Evolutionary conservation across 2,113 vertebrate species (phyloP).

Genomic region (Leucosticte australis): DNA sequence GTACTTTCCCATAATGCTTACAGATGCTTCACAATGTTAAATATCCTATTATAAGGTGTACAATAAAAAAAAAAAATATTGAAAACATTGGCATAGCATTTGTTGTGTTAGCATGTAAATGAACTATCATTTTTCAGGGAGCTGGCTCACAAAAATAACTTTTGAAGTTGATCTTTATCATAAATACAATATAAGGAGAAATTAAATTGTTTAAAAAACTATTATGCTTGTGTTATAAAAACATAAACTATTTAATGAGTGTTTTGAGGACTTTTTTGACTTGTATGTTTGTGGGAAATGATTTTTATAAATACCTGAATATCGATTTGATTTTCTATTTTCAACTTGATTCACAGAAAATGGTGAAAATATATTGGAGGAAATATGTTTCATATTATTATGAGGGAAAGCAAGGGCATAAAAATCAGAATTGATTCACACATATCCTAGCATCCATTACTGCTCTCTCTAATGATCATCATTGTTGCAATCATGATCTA

Average conservation of each 20-base stretch:
- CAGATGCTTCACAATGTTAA: background rate
- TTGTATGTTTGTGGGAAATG: background rate
- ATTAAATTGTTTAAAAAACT: background rate
- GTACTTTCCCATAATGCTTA: background rate
- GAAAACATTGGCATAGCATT: background rate
- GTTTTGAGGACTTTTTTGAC: background rate
- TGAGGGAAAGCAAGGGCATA: background rate
- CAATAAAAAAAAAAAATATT: background rate
- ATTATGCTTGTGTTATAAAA: background rate
- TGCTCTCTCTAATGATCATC: background rate
- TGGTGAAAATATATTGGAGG: background rate
- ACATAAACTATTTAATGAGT: background rate
- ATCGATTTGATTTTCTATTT: background rate
- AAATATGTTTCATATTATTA: background rate
- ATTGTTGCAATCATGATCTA: background rate
- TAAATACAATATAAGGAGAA: background rate
- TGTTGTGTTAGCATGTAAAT: background rate
- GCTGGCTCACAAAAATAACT: background rate
- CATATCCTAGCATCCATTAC: background rate
- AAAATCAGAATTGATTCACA: background rate
- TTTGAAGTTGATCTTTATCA: background rate
- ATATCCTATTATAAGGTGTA: background rate
- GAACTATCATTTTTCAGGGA: background rate
- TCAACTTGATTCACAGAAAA: background rate
- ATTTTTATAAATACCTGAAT: background rate